Evolutionary conservation across 1,140 invertebrate species (phyloP), one percentile per base, ranked within the genome.

Genomic region (Heliconius hewitsoni): DNA sequence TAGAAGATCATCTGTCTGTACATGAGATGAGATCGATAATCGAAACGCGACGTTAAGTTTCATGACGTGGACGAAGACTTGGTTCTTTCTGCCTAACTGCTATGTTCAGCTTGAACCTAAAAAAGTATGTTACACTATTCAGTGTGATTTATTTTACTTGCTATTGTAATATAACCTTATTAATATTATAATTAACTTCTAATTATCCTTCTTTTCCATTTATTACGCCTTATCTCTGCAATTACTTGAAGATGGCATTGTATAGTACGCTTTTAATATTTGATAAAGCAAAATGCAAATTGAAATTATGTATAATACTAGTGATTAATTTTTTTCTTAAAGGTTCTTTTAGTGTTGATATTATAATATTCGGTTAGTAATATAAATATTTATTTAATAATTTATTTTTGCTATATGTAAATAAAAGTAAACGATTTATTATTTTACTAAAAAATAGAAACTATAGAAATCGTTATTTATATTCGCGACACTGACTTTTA

Each of bases 381-480:
- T 46, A 46, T 37, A 37, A 16, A 46, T 46, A 46, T 11, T 46
- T 3, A 13, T 11, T 46, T 13, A 46, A 46, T 46, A 46, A 46
- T 46, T 16, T 1, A 57, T 57, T 57, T 57, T 23, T 66, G 60
- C 60, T 23, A 16, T 66, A 13, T 66, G 13, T 2, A 2, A 30
- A 66, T 23, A 66, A 60, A n/a, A 27, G 3, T 2, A 60, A 23
- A 23, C n/a, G 57, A 60, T 27, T 27, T 60, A 27, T 46, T 46
- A 4, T 16, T 60, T 27, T 11, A 60, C 8, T 3, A 9, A n/a
- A 60, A 60, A 13, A 30, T 66, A 30, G 60, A 11, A 30, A 30
- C 11, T 66, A 19, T 71, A 76, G n/a, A 76, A 50, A n/a, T 46
- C 13, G n/a, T 71, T 71, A 50, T 76, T 71, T 39, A 50, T 76